A percentile compares a stretch with the other conserved stretches of the same genome.
These are phyloP conservation scores for Meda fulgida DNA, from an alignment of 2,797 vertebrate species.

Conservation along the genomic window DNA sequence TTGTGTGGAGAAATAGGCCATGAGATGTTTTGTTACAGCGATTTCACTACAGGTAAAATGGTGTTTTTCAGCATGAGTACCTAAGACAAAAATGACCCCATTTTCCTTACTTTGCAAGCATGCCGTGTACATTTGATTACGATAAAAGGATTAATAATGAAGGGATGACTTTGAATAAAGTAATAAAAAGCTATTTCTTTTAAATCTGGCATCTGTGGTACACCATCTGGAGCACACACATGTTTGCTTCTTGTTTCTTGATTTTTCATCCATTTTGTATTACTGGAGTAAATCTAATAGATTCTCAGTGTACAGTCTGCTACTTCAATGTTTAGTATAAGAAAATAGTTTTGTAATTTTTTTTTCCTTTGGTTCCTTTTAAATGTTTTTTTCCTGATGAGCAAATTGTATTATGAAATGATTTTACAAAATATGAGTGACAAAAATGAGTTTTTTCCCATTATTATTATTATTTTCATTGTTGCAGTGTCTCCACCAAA, in stretches of 20 bases:
- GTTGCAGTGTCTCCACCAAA: not conserved
- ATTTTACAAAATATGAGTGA: not conserved
- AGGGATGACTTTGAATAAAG: not conserved
- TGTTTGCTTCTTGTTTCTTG: not conserved
- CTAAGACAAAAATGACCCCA: not conserved
- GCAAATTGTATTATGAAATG: not conserved
- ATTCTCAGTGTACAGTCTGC: not conserved
- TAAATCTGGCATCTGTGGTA: not conserved
- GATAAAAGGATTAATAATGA: not conserved
- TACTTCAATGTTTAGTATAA: not conserved
- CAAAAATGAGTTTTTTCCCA: not conserved
- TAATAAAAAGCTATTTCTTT: slow-evolving; percentile 2
- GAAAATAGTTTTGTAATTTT: not conserved
- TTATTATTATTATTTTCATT: not conserved
- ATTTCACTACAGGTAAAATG: not conserved
- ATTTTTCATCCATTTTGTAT: not conserved
- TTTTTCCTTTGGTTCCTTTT: not conserved
- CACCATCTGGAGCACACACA: not conserved
- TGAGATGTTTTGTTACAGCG: not conserved
- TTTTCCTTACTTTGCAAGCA: slow-evolving; percentile 2
- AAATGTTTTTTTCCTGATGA: not conserved
- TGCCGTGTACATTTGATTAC: not conserved
- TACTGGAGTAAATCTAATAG: not conserved
- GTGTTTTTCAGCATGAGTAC: not conserved
- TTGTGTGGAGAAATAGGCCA: slow-evolving; percentile 19